A percentile compares a stretch with the other conserved stretches of the same genome.
phyloP scores from a whole-genome alignment of 2,113 vertebrate species.

The Hassar affinis region DNA sequence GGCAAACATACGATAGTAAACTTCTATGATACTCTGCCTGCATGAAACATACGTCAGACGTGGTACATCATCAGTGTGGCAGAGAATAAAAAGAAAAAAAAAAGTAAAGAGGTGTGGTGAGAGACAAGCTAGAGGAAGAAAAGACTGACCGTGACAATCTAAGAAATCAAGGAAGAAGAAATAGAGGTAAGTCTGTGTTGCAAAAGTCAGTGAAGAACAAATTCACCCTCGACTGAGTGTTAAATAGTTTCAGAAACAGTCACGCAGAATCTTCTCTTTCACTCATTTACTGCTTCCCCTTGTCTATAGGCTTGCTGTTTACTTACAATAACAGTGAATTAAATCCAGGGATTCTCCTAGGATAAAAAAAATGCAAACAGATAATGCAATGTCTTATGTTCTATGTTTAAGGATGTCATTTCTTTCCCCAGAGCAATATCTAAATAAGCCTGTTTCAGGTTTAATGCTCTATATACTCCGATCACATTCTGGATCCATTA shows the following conservation, averaged over 20 bases:
- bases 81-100: background rate
- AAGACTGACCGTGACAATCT: background rate
- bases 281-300: background rate
- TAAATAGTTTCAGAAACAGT: background rate
- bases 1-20: background rate
- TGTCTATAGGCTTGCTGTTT: background rate
- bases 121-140: background rate
- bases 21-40: background rate
- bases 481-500: background rate
- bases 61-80: background rate
- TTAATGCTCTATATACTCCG: background rate
- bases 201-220: background rate
- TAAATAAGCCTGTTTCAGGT: background rate
- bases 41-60: background rate
- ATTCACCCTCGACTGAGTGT: background rate
- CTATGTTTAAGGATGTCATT: background rate
- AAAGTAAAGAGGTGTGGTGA: background rate
- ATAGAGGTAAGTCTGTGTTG: background rate
- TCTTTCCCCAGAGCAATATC: background rate
- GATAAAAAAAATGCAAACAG: background rate
- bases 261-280: background rate
- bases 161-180: background rate
- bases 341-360: background rate
- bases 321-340: background rate
- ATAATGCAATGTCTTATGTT: background rate